Evolutionary conservation across 2,797 vertebrate genomes (phyloP).

Genomic region (Macrochelys suwanniensis): DNA sequence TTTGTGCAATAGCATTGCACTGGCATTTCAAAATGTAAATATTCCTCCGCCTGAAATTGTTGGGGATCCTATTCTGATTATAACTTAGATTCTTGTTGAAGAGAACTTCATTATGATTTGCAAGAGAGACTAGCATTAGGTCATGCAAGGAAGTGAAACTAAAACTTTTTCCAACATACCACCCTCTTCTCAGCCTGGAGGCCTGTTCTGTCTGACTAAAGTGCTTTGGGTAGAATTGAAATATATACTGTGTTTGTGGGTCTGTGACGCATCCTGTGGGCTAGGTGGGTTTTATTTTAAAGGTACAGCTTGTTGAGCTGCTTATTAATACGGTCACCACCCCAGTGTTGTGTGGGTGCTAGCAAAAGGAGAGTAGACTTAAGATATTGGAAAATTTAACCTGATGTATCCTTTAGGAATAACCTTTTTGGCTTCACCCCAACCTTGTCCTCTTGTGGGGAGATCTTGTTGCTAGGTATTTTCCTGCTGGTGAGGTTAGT

Average conservation of each 20-base stretch:
- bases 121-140: background rate
- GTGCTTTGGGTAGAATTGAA: background rate
- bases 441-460: background rate
- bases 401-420: background rate
- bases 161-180: background rate
- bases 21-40: background rate
- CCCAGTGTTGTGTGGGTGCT: background rate
- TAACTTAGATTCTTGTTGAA: background rate
- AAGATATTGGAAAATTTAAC: background rate
- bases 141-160: background rate
- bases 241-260: background rate
- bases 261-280: conserved; percentile 26
- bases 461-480: background rate
- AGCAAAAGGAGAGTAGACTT: background rate
- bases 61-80: background rate
- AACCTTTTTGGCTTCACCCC: conserved; percentile 29
- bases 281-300: conserved; percentile 37
- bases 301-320: conserved; percentile 45
- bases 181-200: background rate
- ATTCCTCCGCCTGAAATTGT: background rate
- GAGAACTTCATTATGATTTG: background rate
- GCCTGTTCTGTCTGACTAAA: background rate
- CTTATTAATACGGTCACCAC: conserved; percentile 56
- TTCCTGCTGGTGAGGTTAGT: background rate
- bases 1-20: background rate